phyloP scores from a whole-genome alignment of 2,888 invertebrate genomes.

The Piscicola geometra region DNA sequence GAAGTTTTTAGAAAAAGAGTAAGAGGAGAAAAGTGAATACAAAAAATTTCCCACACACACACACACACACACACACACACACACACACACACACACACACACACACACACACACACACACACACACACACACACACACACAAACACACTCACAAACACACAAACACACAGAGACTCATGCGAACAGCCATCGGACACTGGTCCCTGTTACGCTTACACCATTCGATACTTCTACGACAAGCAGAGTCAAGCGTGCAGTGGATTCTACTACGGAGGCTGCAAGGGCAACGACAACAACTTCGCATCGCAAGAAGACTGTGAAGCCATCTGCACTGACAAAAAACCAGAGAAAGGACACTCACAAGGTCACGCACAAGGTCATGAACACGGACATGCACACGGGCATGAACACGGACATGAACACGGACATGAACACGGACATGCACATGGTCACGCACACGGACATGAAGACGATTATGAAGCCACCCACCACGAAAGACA shows the following conservation, averaged over 20 bases:
- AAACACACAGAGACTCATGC: conserved; percentile 21
- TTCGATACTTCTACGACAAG: conserved; percentile 30
- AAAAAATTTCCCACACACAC: no score
- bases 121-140: no score
- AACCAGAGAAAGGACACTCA: conserved; percentile 12
- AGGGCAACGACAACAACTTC: conserved; percentile 85
- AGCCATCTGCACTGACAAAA: conserved; percentile 24
- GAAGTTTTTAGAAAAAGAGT: no score
- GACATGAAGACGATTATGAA: no score
- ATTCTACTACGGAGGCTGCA: conserved; percentile 82
- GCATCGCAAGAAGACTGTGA: conserved; percentile 58
- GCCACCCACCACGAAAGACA: background rate
- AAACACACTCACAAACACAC: background rate
- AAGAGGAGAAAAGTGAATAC: background rate
- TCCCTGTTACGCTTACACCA: conserved; percentile 25
- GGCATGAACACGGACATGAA: background rate
- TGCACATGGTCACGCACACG: no score
- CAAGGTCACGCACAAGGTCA: background rate
- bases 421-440: background rate
- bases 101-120: no score
- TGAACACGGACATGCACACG: no score
- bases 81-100: no score
- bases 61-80: no score
- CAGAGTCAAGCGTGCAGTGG: conserved; percentile 48
- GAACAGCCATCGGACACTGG: conserved; percentile 20